Conservation (phyloP, 92 coral and sea anemone genomes). For the Hydrozoanthus gracilis region DNA sequence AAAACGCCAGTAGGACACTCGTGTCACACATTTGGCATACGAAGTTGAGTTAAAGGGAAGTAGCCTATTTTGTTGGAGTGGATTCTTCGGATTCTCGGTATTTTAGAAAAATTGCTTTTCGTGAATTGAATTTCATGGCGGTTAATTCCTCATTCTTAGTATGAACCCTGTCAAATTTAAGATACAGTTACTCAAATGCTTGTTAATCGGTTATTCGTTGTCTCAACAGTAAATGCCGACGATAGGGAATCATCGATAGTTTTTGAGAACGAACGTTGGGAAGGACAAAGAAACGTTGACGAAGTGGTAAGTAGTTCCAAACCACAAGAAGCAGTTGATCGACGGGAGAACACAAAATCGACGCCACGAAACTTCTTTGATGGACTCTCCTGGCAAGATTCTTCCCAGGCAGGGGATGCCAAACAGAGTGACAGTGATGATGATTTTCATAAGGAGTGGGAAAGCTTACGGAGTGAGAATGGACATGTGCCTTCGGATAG, state of each 20-base stretch:
- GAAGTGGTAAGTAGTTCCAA: constrained; percentile 20
- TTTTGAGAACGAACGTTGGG: constrained; percentile 58
- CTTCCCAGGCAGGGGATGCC: constrained; percentile 15
- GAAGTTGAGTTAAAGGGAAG: too few relatives aligned
- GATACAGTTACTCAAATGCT: too few relatives aligned
- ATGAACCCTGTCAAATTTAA: too few relatives aligned
- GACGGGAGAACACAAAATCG: neutral
- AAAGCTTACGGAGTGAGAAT: constrained; percentile 53
- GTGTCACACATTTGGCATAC: too few relatives aligned
- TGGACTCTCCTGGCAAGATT: constrained; percentile 34
- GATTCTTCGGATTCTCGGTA: too few relatives aligned
- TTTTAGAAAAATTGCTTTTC: too few relatives aligned
- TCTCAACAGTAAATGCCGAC: constrained; percentile 77
- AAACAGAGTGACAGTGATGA: constrained; percentile 72
- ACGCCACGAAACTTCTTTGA: constrained; percentile 22
- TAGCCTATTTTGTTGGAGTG: too few relatives aligned
- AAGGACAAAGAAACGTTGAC: constrained; percentile 14
- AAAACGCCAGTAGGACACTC: too few relatives aligned
- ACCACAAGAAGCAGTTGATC: neutral
- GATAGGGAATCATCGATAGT: constrained; percentile 89
- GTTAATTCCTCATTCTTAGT: too few relatives aligned
- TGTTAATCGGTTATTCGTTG: neutral
- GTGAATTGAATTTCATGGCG: too few relatives aligned
- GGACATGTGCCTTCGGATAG: constrained; percentile 37
- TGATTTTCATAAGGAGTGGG: constrained; percentile 70